Base-by-base conservation (phyloP, 1,140 invertebrate species). In the Bombus soroeensis region DNA sequence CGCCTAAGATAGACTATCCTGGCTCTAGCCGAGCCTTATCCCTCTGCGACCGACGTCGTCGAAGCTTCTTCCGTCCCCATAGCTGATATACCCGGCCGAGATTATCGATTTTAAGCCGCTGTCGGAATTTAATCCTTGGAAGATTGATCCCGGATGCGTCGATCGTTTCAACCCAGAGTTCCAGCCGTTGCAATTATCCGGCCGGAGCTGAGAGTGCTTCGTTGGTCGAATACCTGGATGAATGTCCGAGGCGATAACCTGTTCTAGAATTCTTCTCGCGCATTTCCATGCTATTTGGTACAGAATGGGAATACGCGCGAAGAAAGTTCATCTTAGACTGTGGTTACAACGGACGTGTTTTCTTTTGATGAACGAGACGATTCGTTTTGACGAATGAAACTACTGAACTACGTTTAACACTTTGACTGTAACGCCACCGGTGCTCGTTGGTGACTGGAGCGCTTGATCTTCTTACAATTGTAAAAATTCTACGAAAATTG, bases 1-100 rank as follows among this genome's bases (percentile, higher is more conserved):
- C 76, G 81, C 41, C 57, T 79, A 41, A n/a, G 79, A 85, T 86
- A 80, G 81, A 75, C 77, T 80, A 73, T 75, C 28, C 34, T 10
- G 32, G 74, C 53, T 57, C 70, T 9, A 66, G 15, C 64, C 15
- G 15, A 66, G 37, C 28, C 83, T 85, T 72, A 79, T 71, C 75
- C 76, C 77, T 18, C 37, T 25, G 32, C 34, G 25, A 81, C 66
- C 25, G 32, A 25, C 34, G n/a, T 22, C 66, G 9, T n/a, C 18
- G 53, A 41, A 57, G 22, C 10, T 47, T 77, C 34, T 57, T 68
- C 41, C 15, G 6, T 12, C 34, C 43, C 28, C 8, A 3, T 5
- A 2, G 32, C n/a, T 12, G 25, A 68, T 9, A 41, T 6, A 5
- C 4, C 53, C n/a, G 8, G 10, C 32, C 32, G 68, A 41, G 76